Evolutionary conservation across 2,113 vertebrate genomes (phyloP).

Genomic region (Nycticorax nycticorax): DNA sequence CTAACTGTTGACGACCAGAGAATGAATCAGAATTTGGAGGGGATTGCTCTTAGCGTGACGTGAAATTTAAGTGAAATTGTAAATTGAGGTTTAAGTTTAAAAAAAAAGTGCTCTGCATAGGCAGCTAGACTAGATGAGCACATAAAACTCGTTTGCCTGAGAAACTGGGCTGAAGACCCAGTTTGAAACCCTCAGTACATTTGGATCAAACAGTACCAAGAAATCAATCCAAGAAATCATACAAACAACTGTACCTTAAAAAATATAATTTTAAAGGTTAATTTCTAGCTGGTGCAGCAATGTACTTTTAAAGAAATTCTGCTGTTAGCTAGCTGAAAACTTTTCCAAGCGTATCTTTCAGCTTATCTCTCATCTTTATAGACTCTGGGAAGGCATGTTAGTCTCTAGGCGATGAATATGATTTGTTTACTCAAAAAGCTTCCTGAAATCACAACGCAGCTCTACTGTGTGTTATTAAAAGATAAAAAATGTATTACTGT

Average conservation of each 20-base stretch:
- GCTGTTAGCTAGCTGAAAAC: background rate
- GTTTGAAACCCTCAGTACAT: background rate
- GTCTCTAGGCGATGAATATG: background rate
- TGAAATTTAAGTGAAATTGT: background rate
- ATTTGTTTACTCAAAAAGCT: constrained; percentile 59
- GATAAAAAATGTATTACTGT: constrained; percentile 62
- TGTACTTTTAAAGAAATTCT: background rate
- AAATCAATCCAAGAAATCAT: background rate
- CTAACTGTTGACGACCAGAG: background rate
- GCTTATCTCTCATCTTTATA: constrained; percentile 32
- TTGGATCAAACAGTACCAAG: background rate
- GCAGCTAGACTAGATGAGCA: background rate
- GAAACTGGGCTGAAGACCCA: background rate
- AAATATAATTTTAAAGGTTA: background rate
- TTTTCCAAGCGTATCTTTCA: background rate
- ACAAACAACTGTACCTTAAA: background rate
- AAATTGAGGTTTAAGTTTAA: background rate
- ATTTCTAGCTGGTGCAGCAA: background rate
- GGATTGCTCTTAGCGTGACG: background rate
- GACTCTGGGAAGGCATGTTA: background rate
- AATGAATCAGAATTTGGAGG: background rate
- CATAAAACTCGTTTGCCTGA: background rate
- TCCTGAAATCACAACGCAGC: background rate
- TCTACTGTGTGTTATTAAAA: constrained; percentile 48
- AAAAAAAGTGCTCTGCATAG: background rate